These are phyloP conservation scores for Xiphydria camelus DNA, from an alignment of 2,888 invertebrate genomes.

Conservation along the genomic window DNA sequence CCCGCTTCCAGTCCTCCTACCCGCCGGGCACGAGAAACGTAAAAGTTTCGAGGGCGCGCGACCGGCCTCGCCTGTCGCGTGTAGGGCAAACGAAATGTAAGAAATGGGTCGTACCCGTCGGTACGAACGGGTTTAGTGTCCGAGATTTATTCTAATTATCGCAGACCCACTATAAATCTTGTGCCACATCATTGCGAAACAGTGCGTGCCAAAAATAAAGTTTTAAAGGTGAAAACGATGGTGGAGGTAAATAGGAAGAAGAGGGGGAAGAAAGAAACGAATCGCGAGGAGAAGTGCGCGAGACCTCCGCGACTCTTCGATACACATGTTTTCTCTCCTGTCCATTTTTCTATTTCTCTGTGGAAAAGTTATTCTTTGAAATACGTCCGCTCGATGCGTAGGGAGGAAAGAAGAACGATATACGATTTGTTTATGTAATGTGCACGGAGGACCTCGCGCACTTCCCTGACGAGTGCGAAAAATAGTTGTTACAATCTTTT, in stretches of 20 bases:
- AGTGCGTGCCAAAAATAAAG: slow-evolving; percentile 30
- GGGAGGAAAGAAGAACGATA: slow-evolving; percentile 15
- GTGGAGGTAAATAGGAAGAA: neutral
- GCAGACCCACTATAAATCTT: slow-evolving; percentile 28
- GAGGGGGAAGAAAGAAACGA: neutral
- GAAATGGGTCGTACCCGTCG: slow-evolving; percentile 20
- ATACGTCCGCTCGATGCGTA: too few species aligned
- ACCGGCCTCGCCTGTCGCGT: too few species aligned
- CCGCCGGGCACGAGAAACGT: too few species aligned
- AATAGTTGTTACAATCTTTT: slow-evolving; percentile 51
- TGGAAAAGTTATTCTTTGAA: too few species aligned
- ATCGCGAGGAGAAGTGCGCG: neutral
- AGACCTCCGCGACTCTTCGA: too few species aligned
- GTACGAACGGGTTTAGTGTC: slow-evolving; percentile 27
- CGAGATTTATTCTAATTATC: slow-evolving; percentile 33
- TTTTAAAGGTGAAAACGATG: slow-evolving; percentile 2
- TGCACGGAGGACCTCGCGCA: neutral
- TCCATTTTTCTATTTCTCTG: too few species aligned
- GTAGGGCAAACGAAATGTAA: too few species aligned
- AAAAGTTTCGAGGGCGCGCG: slow-evolving; percentile 6
- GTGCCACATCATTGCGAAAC: slow-evolving; percentile 28
- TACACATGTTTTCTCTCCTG: too few species aligned
- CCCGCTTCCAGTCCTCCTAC: too few species aligned
- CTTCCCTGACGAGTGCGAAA: neutral
- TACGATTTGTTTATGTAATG: too few species aligned